These are phyloP conservation scores for Larimichthys polyactis DNA, from an alignment of 2,113 vertebrate genomes.

Conservation along the genomic window DNA sequence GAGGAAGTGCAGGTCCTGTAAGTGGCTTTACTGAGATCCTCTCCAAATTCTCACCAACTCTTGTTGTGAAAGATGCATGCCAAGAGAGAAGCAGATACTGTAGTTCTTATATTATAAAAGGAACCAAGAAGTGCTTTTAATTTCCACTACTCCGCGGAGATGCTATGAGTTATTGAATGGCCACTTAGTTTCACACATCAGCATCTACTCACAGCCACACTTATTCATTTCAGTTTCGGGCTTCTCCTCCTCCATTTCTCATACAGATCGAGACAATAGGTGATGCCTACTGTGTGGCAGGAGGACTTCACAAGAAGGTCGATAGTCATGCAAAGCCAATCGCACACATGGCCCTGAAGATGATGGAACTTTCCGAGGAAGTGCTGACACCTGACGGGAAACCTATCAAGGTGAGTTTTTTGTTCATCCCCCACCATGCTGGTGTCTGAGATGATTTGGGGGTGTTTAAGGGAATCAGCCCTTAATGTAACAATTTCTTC, in stretches of 20 bases:
- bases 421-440: not conserved
- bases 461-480: not conserved
- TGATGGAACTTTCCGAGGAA: slow-evolving; percentile 99
- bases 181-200: slow-evolving; percentile 3
- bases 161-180: not conserved
- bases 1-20: not conserved
- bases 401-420: slow-evolving; percentile 92
- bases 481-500: not conserved
- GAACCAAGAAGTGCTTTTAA: slow-evolving; percentile 24
- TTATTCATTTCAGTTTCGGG: slow-evolving; percentile 9
- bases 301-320: slow-evolving; percentile 95
- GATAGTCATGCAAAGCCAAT: slow-evolving; percentile 96
- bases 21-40: not conserved
- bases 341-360: slow-evolving; percentile 98
- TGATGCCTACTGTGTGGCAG: slow-evolving; percentile 97
- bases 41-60: slow-evolving; percentile 1
- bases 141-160: slow-evolving; percentile 14
- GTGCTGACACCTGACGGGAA: slow-evolving; percentile 96
- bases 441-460: not conserved
- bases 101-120: slow-evolving; percentile 19
- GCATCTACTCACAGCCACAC: slow-evolving; percentile 6
- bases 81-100: slow-evolving; percentile 17
- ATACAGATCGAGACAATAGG: slow-evolving; percentile 98
- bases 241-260: slow-evolving; percentile 47
- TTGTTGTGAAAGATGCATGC: slow-evolving; percentile 2